A percentile compares a stretch with the other conserved stretches of the same genome.
Conservation (phyloP, 2,888 invertebrate species). For the Hydriomena furcata region DNA sequence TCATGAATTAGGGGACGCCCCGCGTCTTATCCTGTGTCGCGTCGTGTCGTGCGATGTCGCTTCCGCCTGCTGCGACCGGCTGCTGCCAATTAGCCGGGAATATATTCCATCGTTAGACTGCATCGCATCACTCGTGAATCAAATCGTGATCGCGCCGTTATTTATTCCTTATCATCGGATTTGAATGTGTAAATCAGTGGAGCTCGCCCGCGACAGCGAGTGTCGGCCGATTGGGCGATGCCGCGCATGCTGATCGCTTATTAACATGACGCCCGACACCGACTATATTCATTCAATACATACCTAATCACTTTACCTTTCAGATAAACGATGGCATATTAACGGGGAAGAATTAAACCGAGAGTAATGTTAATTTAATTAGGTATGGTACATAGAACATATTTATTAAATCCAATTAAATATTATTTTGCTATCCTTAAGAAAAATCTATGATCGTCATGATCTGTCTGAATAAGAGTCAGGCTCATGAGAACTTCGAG, state of each 20-base stretch:
- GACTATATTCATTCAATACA: too few relatives aligned
- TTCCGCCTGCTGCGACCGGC: not conserved
- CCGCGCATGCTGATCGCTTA: not conserved
- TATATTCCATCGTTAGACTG: slow-evolving; percentile 25
- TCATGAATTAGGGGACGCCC: too few relatives aligned
- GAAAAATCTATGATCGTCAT: not conserved
- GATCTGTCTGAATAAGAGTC: not conserved
- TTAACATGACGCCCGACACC: not conserved
- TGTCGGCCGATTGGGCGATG: too few relatives aligned
- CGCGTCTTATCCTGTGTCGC: not conserved
- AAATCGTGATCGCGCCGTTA: slow-evolving; percentile 27
- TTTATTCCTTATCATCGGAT: slow-evolving; percentile 20
- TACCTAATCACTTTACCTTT: too few relatives aligned
- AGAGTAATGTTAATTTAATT: too few relatives aligned
- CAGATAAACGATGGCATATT: too few relatives aligned
- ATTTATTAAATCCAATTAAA: too few relatives aligned
- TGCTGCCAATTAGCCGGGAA: slow-evolving; percentile 29
- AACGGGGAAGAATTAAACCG: too few relatives aligned
- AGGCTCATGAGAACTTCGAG: slow-evolving; percentile 10
- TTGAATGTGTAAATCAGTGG: slow-evolving; percentile 21
- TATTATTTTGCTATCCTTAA: not conserved
- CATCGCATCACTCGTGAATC: slow-evolving; percentile 24
- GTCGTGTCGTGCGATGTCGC: not conserved
- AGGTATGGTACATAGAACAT: too few relatives aligned
- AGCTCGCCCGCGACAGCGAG: too few relatives aligned